phyloP scores from a whole-genome alignment of 1,140 invertebrate genomes.

The Drosophila arawakana region DNA sequence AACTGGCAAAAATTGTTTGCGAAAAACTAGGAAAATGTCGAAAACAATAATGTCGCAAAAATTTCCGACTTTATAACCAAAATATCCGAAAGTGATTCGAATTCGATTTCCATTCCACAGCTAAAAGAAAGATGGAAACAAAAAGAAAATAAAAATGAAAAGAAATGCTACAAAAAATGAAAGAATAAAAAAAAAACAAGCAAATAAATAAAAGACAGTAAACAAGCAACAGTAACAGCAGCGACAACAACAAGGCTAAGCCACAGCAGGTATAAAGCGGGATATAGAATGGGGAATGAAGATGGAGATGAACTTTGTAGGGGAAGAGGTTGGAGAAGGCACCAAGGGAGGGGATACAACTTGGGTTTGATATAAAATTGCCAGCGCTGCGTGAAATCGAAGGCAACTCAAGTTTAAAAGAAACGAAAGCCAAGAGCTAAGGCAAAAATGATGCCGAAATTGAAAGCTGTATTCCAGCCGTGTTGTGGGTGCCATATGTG shows the following conservation, averaged over 20 bases:
- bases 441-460: slow-evolving; percentile 74
- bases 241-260: slow-evolving; percentile 47
- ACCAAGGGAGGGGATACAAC: slow-evolving; percentile 7
- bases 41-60: slow-evolving; percentile 83
- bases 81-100: slow-evolving; percentile 84
- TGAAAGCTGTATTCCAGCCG: slow-evolving; percentile 56
- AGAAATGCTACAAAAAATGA: slow-evolving; percentile 1
- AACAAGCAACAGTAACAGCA: slow-evolving; percentile 61
- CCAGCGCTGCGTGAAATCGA: slow-evolving; percentile 80
- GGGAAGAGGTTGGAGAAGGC: neutral
- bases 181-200: slow-evolving; percentile 18
- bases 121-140: slow-evolving; percentile 8
- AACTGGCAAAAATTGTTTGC: slow-evolving; percentile 34
- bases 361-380: slow-evolving; percentile 67
- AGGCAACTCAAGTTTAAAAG: slow-evolving; percentile 68
- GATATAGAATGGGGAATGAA: neutral
- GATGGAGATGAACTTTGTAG: neutral
- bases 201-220: slow-evolving; percentile 76
- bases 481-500: slow-evolving; percentile 12
- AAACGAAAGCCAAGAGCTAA: slow-evolving; percentile 78
- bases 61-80: slow-evolving; percentile 83
- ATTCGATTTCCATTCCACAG: slow-evolving; percentile 77
- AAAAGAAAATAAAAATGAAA: slow-evolving; percentile 12
- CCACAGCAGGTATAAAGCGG: slow-evolving; percentile 33
- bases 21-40: slow-evolving; percentile 68